A percentile compares a stretch with the other conserved stretches of the same genome.
Conservation (phyloP, 2,888 invertebrate genomes). For the Sinohyriopsis cumingii region DNA sequence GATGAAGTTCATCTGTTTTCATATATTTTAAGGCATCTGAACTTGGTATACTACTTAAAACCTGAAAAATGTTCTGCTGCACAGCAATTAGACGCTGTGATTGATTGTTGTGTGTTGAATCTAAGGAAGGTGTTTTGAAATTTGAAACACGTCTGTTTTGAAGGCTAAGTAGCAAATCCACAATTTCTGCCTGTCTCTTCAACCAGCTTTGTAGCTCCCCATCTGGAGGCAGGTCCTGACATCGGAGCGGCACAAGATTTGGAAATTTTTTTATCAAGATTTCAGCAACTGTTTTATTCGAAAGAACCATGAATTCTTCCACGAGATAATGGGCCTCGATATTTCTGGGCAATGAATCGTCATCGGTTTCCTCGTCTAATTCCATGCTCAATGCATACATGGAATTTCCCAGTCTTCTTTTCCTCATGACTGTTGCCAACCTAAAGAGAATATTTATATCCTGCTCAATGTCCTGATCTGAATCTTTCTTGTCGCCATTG, state of each 20-base stretch:
- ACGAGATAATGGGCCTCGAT: slow-evolving; percentile 34
- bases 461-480: background rate
- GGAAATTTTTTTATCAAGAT: slow-evolving; percentile 18
- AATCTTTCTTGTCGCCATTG: background rate
- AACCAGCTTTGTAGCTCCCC: slow-evolving; percentile 20
- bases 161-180: slow-evolving; percentile 14
- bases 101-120: background rate
- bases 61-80: background rate
- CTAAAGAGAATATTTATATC: slow-evolving; percentile 15
- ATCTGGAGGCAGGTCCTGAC: slow-evolving; percentile 20
- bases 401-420: slow-evolving; percentile 16
- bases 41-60: background rate
- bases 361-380: background rate
- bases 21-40: slow-evolving; percentile 6
- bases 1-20: slow-evolving; percentile 13
- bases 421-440: slow-evolving; percentile 23
- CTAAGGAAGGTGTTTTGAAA: background rate
- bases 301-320: slow-evolving; percentile 37
- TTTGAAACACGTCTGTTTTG: slow-evolving; percentile 12
- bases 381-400: slow-evolving; percentile 12
- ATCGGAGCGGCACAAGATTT: slow-evolving; percentile 23
- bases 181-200: slow-evolving; percentile 5
- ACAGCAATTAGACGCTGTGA: background rate
- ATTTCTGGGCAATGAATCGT: slow-evolving; percentile 8
- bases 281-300: slow-evolving; percentile 24